Conservation (phyloP, 92 coral and sea anemone species). For the Ricordea florida region DNA sequence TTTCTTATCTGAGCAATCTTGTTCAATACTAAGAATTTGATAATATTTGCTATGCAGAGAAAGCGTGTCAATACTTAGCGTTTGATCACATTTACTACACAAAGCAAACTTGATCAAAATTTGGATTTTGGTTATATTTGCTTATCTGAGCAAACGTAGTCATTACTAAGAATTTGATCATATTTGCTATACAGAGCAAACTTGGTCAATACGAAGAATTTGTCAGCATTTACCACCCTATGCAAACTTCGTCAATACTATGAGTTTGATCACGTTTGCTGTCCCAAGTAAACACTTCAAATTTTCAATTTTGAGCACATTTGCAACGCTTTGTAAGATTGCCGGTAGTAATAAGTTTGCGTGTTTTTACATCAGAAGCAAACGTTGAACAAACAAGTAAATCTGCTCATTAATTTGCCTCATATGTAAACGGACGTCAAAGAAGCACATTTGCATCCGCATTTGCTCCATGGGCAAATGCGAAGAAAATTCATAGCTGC, state of each 20-base stretch:
- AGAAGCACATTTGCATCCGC: background rate
- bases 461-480: background rate
- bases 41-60: background rate
- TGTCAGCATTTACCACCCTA: constrained; percentile 5
- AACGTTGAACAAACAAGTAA: background rate
- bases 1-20: too few species aligned
- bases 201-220: background rate
- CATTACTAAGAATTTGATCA: constrained; percentile 3
- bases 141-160: background rate
- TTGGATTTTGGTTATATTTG: background rate
- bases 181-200: constrained; percentile 6
- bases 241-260: background rate
- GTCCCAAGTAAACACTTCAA: constrained; percentile 6
- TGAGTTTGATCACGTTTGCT: constrained; percentile 11
- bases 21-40: background rate
- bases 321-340: background rate
- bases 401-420: background rate
- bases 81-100: background rate
- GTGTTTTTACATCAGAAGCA: background rate
- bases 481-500: background rate
- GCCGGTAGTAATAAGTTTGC: background rate
- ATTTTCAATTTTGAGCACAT: background rate
- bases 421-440: background rate
- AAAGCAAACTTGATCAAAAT: background rate
- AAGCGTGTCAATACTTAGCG: background rate